These are phyloP conservation scores for Anthopleura xanthogrammica DNA, from an alignment of 92 coral and sea anemone genomes.

Conservation along the genomic window DNA sequence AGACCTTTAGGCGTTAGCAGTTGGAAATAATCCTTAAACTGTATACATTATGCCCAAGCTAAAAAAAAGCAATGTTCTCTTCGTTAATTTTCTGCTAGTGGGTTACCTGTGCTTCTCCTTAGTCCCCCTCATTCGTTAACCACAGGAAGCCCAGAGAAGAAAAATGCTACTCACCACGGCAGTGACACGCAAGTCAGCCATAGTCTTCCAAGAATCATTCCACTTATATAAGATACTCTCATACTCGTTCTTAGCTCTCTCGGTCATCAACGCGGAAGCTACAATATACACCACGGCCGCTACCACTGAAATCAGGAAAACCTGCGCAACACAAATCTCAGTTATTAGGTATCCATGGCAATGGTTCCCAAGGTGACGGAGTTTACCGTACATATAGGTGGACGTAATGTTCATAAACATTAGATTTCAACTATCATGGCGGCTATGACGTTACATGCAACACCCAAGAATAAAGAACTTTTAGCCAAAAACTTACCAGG, in stretches of 20 bases:
- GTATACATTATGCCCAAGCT: too few species aligned
- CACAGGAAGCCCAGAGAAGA: background rate
- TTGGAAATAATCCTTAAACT: too few species aligned
- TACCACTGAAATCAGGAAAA: conserved; percentile 28
- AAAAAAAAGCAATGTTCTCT: too few species aligned
- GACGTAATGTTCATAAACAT: too few species aligned
- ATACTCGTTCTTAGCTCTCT: conserved; percentile 31
- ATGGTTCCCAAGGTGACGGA: background rate
- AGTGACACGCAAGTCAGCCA: conserved; percentile 32
- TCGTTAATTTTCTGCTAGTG: too few species aligned
- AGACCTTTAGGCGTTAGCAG: too few species aligned
- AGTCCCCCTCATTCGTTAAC: too few species aligned
- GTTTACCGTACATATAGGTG: too few species aligned
- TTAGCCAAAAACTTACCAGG: conserved; percentile 21
- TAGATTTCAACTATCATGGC: too few species aligned
- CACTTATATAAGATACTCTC: conserved; percentile 20
- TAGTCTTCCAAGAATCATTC: conserved; percentile 16
- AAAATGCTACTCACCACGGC: conserved; percentile 26
- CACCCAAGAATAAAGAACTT: too few species aligned
- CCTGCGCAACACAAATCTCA: conserved; percentile 6
- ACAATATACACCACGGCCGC: conserved; percentile 38
- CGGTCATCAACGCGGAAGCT: conserved; percentile 25
- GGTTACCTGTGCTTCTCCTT: too few species aligned
- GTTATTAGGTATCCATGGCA: background rate
- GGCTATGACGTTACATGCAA: too few species aligned